Percentiles rank a stretch among this genome's conserved stretches.
Evolutionary conservation across 2,113 vertebrate species (phyloP).

Genomic region (Bos taurus): ARS-UCD2.0 NC_037344.1:64011001-64011500

Average conservation of each 20-base stretch:
- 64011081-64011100: neutral
- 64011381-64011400: neutral
- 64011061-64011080: neutral
- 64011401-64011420: neutral
- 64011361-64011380: neutral
- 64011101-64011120: neutral
- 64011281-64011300: neutral
- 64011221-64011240: neutral
- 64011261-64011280: neutral
- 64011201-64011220: neutral
- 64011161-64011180: neutral
- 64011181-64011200: neutral
- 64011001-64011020: neutral
- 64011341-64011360: neutral
- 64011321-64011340: neutral
- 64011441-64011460: neutral
- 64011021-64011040: neutral
- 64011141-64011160: neutral
- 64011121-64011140: neutral
- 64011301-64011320: neutral
- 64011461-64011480: neutral
- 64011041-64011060: neutral
- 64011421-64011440: neutral
- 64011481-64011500: neutral
- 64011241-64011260: neutral